phyloP scores from a whole-genome alignment of 2,113 vertebrate genomes.

The Cacatua alba region DNA sequence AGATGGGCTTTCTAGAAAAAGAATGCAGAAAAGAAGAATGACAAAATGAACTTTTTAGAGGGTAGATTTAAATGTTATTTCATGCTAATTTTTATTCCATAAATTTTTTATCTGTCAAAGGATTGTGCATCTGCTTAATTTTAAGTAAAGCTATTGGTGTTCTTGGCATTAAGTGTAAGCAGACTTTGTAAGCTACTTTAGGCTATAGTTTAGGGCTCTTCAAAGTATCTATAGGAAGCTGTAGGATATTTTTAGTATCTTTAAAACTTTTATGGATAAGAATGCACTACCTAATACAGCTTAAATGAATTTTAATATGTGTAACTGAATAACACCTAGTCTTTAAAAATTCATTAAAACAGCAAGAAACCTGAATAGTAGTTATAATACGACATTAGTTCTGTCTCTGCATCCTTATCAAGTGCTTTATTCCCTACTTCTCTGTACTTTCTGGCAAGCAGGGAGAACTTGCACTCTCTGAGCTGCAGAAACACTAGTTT shows the following conservation, averaged over 20 bases:
- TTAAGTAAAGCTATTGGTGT: neutral
- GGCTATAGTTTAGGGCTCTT: neutral
- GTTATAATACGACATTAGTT: neutral
- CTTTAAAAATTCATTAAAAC: neutral
- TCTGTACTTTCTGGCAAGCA: neutral
- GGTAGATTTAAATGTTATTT: neutral
- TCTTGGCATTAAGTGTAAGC: neutral
- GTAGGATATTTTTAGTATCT: neutral
- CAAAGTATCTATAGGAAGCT: neutral
- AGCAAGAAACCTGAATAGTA: neutral
- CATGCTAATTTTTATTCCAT: neutral
- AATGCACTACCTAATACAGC: neutral
- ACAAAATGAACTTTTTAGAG: neutral
- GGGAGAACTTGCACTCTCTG: neutral
- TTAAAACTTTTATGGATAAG: neutral
- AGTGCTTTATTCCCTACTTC: neutral
- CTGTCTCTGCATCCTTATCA: neutral
- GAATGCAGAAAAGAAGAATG: neutral
- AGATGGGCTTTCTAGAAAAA: neutral
- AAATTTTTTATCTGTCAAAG: neutral
- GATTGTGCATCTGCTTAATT: neutral
- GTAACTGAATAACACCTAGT: neutral
- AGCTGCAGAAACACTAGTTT: neutral
- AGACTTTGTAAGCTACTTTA: neutral
- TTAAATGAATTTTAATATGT: neutral